Conservation (phyloP, 2,797 vertebrate species). For the Thamnophis elegans region DNA sequence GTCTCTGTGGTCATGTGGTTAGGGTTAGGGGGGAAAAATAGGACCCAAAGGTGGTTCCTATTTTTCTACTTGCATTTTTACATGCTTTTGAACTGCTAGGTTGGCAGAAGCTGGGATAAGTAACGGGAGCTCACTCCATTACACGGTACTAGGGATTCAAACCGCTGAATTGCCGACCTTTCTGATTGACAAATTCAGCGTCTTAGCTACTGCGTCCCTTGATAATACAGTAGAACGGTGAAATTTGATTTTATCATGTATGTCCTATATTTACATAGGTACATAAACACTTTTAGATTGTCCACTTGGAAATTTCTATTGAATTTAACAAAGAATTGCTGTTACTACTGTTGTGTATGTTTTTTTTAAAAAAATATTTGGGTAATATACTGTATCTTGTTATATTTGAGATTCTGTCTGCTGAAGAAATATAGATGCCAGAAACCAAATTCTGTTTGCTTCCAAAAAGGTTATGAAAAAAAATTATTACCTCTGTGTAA, state of each 20-base stretch:
- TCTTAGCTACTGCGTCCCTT: no score
- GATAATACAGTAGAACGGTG: background rate
- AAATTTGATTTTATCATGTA: background rate
- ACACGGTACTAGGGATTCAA: no score
- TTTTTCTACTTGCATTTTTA: no score
- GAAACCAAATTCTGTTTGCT: background rate
- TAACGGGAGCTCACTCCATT: no score
- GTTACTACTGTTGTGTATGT: background rate
- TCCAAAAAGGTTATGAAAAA: background rate
- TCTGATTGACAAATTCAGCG: no score
- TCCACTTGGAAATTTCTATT: background rate
- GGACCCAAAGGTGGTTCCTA: no score
- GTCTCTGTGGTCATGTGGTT: no score
- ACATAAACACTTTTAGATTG: background rate
- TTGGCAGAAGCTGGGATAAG: no score
- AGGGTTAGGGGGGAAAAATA: no score
- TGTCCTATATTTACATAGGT: background rate
- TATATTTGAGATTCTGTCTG: background rate
- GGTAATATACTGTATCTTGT: background rate
- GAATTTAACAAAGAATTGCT: background rate
- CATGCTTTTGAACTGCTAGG: no score
- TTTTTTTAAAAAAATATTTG: background rate
- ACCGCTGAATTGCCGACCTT: no score
- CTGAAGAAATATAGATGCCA: background rate
- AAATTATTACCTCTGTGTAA: background rate